Conservation (phyloP, 2,113 vertebrate species). For the Anas platyrhynchos region DNA sequence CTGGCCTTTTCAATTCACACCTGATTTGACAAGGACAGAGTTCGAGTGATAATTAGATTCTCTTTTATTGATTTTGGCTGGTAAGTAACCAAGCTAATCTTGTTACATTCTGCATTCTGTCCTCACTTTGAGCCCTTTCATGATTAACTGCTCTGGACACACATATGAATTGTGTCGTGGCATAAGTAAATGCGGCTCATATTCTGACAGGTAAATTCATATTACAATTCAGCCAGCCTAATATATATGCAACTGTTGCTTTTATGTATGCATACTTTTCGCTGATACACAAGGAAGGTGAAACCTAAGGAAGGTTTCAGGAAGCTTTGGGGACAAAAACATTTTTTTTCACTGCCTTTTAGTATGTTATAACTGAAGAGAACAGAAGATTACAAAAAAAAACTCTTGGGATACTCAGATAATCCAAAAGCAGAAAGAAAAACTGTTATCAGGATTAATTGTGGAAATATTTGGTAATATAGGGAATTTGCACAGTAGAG, state of each 20-base stretch:
- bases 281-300: background rate
- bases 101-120: slow-evolving; percentile 5
- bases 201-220: background rate
- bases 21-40: slow-evolving; percentile 2
- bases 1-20: slow-evolving; percentile 4
- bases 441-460: background rate
- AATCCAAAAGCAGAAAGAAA: background rate
- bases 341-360: background rate
- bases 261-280: background rate
- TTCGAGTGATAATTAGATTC: slow-evolving; percentile 29
- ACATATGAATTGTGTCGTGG: fast-evolving
- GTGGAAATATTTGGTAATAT: background rate
- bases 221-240: background rate
- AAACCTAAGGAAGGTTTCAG: too few relatives aligned
- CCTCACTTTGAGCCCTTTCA: background rate
- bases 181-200: background rate
- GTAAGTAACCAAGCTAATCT: slow-evolving; percentile 11
- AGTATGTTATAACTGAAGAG: background rate
- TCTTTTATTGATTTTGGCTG: slow-evolving; percentile 1
- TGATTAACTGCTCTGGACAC: background rate
- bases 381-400: background rate
- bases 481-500: background rate
- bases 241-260: background rate
- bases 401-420: background rate
- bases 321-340: background rate